Percentiles rank a stretch among this genome's conserved stretches.
Conservation (phyloP, 2,888 invertebrate genomes). For the Gortyna flavago region DNA sequence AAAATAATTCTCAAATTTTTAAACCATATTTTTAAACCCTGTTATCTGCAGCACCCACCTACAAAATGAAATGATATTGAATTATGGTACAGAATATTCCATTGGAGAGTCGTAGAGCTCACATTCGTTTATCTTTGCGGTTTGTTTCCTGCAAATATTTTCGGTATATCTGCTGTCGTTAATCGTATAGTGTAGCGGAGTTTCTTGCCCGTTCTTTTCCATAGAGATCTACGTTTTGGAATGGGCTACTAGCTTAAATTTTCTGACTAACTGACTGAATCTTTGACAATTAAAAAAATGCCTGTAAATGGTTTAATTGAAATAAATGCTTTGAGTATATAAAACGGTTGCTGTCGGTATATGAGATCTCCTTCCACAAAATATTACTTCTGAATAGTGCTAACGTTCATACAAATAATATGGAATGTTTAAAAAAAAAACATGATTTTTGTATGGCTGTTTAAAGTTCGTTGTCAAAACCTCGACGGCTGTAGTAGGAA, state of each 20-base stretch:
- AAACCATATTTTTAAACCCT: background rate
- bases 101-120: background rate
- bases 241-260: no score
- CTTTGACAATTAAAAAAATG: no score
- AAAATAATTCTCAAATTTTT: background rate
- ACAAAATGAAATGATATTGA: background rate
- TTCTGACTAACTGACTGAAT: no score
- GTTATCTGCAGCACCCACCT: background rate
- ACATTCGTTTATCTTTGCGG: slow-evolving; percentile 1
- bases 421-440: slow-evolving; percentile 2
- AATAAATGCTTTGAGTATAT: no score
- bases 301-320: no score
- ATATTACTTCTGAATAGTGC: background rate
- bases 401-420: background rate
- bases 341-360: background rate
- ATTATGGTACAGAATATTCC: background rate
- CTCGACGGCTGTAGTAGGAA: background rate
- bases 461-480: no score
- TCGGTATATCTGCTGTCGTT: background rate
- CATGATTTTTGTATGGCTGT: background rate
- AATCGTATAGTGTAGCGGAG: background rate
- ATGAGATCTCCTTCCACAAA: background rate
- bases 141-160: slow-evolving; percentile 1
- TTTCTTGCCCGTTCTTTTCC: no score
- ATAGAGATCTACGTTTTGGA: no score